These are phyloP conservation scores for Orchestia grillus DNA, from an alignment of 1,140 invertebrate genomes.

Conservation along the genomic window DNA sequence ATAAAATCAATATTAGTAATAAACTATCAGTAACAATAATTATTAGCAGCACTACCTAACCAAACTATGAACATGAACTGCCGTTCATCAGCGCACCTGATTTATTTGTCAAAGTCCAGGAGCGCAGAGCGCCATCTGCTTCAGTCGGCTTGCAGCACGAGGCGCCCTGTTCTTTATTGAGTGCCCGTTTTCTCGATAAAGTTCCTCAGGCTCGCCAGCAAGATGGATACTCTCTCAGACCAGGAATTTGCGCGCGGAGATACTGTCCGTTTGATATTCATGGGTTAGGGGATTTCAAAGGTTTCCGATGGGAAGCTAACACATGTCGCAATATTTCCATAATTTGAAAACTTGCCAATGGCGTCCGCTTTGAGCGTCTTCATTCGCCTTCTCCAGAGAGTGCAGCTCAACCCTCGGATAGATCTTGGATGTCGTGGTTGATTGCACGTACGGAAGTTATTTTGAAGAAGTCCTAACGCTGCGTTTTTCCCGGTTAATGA, in stretches of 20 bases:
- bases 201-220: background rate
- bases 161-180: background rate
- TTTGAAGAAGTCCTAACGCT: background rate
- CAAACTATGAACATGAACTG: too few species aligned
- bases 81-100: too few species aligned
- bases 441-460: background rate
- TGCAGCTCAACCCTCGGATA: background rate
- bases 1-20: too few species aligned
- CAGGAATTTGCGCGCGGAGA: background rate
- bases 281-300: background rate
- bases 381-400: background rate
- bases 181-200: background rate
- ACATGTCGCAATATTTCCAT: slow-evolving; percentile 1
- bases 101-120: too few species aligned
- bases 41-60: too few species aligned
- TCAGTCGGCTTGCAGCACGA: background rate
- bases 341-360: background rate
- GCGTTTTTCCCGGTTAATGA: background rate
- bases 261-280: background rate
- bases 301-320: slow-evolving; percentile 6
- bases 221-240: background rate
- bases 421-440: background rate
- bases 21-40: too few species aligned
- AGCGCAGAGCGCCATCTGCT: too few species aligned
- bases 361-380: background rate